These are phyloP conservation scores for Campodea augens DNA, from an alignment of 1,140 invertebrate genomes.

Conservation along the genomic window DNA sequence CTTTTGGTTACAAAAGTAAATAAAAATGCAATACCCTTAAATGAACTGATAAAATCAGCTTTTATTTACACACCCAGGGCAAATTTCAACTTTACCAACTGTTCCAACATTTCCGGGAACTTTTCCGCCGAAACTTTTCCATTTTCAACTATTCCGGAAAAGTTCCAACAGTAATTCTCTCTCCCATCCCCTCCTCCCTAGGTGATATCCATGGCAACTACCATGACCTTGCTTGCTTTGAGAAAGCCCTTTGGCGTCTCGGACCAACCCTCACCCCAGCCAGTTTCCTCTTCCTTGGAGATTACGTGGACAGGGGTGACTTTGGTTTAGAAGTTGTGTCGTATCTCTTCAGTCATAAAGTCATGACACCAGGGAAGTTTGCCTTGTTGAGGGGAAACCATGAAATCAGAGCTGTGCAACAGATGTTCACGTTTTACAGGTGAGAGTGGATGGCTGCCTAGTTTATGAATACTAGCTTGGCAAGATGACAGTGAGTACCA, in stretches of 20 bases:
- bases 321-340: constrained; percentile 39
- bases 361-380: constrained; percentile 37
- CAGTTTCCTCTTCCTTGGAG: constrained; percentile 40
- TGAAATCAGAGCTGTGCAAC: constrained; percentile 41
- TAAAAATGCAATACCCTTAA: too few relatives aligned
- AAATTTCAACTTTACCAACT: too few relatives aligned
- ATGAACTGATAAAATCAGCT: too few relatives aligned
- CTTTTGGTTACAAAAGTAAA: too few relatives aligned
- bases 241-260: constrained; percentile 36
- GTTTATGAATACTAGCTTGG: neutral
- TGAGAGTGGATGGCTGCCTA: constrained; percentile 19
- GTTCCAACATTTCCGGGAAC: too few relatives aligned
- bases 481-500: too few relatives aligned
- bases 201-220: constrained; percentile 42
- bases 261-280: constrained; percentile 35
- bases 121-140: too few relatives aligned
- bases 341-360: constrained; percentile 42
- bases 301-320: constrained; percentile 43
- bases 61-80: too few relatives aligned
- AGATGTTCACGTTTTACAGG: constrained; percentile 47
- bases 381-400: constrained; percentile 41
- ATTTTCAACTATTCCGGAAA: too few relatives aligned
- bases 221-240: constrained; percentile 35
- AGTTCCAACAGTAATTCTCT: too few relatives aligned
- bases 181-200: too few relatives aligned